phyloP scores from a whole-genome alignment of 2,113 vertebrate species.

The Phylloscopus trochilus region DNA sequence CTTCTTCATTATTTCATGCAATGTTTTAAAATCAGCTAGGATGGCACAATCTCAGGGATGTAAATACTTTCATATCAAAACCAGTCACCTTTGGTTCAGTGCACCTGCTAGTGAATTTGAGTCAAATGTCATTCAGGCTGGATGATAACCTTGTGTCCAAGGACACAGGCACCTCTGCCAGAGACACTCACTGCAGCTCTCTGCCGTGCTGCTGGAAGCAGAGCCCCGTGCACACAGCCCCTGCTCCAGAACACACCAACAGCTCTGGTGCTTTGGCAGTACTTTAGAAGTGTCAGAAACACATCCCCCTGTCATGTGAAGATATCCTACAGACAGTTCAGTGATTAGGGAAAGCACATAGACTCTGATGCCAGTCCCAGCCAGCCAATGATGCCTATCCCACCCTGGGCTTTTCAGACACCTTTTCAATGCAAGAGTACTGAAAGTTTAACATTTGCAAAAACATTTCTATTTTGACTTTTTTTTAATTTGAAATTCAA shows the following conservation, averaged over 20 bases:
- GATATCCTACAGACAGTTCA: fast-evolving
- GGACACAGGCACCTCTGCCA: not conserved
- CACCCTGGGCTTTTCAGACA: not conserved
- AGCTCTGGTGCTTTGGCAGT: not conserved
- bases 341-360: not conserved
- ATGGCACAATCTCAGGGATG: not conserved
- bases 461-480: not conserved
- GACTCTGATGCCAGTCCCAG: not conserved
- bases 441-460: not conserved
- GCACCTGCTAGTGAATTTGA: not conserved
- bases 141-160: not conserved
- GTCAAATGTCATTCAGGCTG: not conserved
- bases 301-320: fast-evolving
- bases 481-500: not conserved
- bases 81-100: not conserved
- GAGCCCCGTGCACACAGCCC: not conserved
- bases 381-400: not conserved
- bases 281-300: not conserved
- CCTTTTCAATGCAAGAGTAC: not conserved
- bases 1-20: not conserved
- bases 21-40: not conserved
- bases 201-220: not conserved
- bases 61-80: not conserved
- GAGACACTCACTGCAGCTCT: fast-evolving
- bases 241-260: not conserved